Evolutionary conservation across 2,113 vertebrate species (phyloP), one percentile per base, ranked within the genome.

Genomic region (Corydoras maculifer): DNA sequence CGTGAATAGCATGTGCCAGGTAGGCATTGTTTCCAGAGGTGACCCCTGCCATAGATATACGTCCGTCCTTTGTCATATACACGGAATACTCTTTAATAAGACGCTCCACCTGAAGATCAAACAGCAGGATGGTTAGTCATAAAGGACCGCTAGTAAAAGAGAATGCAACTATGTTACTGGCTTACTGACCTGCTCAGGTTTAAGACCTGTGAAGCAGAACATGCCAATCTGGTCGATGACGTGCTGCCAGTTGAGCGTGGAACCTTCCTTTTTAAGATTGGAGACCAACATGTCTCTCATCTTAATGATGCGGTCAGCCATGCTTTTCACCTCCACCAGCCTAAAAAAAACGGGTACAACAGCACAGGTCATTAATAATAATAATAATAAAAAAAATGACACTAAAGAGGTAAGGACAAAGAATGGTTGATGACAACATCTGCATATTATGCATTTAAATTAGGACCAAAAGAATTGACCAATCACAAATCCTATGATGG

Each of bases 171-270:
- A 8, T 43, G 12, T 63, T 48, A 25, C 11, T 14, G n/a, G 30
- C 55, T 61, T 10, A 75, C 69, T 73, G n/a, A 94, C 96, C 94
- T 98, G 96, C 9, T 98, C 95, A 0, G 94, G 93, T 76, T 97
- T 98, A 31, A 99, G 91, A 58, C 97, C 97, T 0, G 96, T 99
- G 84, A 95, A 99, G 86, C 97, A 99, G 79, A 99, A 99, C 97
- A 99, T 99, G 83, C 96, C 97, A 0, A 99, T 99, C 86, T 99
- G 96, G 84, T 99, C 95, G 0, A 81, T 94, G 84, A 99, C 95
- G 64, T 99, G 97, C 80, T 99, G 93, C 97, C 97, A 99, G 85
- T 90, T 94, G 78, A 87, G 92, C 65, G 89, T 82, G 64, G 97
- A 99, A 3, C 96, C 95, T 10, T 99, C 91, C 62, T 94, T 97